Evolutionary conservation across 2,113 vertebrate species (phyloP).

Genomic region (Neotragus moschatus): DNA sequence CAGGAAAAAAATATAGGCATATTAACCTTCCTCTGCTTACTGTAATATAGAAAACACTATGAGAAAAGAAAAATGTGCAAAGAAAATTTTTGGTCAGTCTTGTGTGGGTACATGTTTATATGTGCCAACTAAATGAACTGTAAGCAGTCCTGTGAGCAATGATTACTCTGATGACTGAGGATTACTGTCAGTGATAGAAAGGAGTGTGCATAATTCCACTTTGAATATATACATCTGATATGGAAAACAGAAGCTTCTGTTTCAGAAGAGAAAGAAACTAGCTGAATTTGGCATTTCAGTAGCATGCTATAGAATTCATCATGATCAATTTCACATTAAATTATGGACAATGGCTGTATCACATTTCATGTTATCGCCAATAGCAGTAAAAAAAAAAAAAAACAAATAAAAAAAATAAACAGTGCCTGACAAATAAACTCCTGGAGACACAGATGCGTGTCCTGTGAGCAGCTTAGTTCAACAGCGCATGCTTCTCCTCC

Average conservation of each 20-base stretch:
- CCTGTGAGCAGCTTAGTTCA: conserved; percentile 74
- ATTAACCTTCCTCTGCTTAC: conserved; percentile 74
- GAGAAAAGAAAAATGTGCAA: conserved; percentile 81
- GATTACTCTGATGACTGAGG: conserved; percentile 60
- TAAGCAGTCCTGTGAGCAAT: conserved; percentile 60
- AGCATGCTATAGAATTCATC: conserved; percentile 81
- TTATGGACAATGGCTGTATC: conserved; percentile 75
- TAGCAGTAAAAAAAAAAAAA: conserved; percentile 61
- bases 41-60: conserved; percentile 61
- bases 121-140: conserved; percentile 57
- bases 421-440: conserved; percentile 75
- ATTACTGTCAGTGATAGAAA: conserved; percentile 67
- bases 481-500: conserved; percentile 56
- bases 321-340: conserved; percentile 82
- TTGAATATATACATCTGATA: conserved; percentile 72
- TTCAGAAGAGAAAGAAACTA: conserved; percentile 65
- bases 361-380: conserved; percentile 77
- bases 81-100: conserved; percentile 81
- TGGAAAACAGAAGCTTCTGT: conserved; percentile 66
- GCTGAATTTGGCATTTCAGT: conserved; percentile 78
- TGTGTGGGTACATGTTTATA: conserved; percentile 41
- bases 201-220: conserved; percentile 68
- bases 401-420: background rate
- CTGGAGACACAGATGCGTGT: conserved; percentile 70
- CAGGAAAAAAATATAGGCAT: conserved; percentile 73